Base-by-base conservation (phyloP, 1,140 invertebrate species). In the Orius laevigatus region DNA sequence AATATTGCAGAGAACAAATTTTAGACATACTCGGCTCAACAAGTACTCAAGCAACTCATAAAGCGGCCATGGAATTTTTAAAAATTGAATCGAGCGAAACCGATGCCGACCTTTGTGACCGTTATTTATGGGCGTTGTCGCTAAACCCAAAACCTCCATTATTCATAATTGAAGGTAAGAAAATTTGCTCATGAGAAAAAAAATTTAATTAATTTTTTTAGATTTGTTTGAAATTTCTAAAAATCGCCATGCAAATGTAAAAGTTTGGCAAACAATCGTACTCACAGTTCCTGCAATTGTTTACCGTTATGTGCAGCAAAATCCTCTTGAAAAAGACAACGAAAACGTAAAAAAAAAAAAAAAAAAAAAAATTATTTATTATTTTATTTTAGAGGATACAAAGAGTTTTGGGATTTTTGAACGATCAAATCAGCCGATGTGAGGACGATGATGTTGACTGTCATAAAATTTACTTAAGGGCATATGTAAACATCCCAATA, bases 101-200 rank as follows among this genome's bases (percentile, higher is more conserved):
- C 1, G 60, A 71, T 49, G 55, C 67, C 16, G 74, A 79, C 48
- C 60, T 73, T 11, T 70, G 71, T 3, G 84, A 87, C 57, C 66
- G 81, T 49, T 86, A 85, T 60, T 62, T 86, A 1, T 77, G 83
- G 70, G 72, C 75, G 0, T 56, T 84, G 10, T 79, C 81, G 12
- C 25, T 4, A 11, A 40, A 36, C 41, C 40, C 12, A 45, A 49
- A 36, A 12, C 45, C 14, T 20, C 12, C 11, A 44, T 47, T 12
- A 43, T 52, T 3, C 3, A 40, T 3, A 47, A 14, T 11, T 48
- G 41, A 6, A 5, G n/a, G 46, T 48, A 46, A 15, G 8, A 33
- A n/a, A 9, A 48, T 14, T 46, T 14, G 5, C 5, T 8, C 15
- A n/a, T 31, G 14, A 46, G 11, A 12, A 32, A 46, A 35, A 32